Base-by-base conservation (phyloP, 1,140 invertebrate genomes). In the Dendrolimus kikuchii region DNA sequence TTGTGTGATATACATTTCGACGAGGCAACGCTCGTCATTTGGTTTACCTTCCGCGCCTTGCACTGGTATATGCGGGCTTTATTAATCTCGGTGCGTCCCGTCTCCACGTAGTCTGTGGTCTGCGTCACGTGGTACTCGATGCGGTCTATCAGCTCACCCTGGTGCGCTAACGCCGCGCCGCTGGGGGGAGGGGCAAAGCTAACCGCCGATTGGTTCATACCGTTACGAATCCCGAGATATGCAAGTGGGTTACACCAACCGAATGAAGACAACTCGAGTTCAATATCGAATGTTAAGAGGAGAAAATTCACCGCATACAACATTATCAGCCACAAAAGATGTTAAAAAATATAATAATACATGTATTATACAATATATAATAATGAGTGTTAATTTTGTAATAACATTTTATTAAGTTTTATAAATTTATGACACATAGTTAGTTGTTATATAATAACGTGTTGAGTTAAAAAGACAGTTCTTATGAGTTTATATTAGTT, bases 131-230 rank as follows among this genome's bases (percentile, higher is more conserved):
- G 95, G 89, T 95, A 94, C 89, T 98, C 96, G 85, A 98, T 96
- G 74, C 94, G 89, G 89, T 97, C 95, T 71, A 97, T 92, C 91
- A 97, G 92, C 88, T 97, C 95, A 75, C 95, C 95, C 95, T 98
- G 83, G 77, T 77, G 68, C 71, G 62, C 80, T 81, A 86, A 83
- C 66, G 71, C 64, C 64, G 60, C 71, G 74, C 74, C 79, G 78
- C 72, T 71, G 73, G 79, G 73, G 72, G 73, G 74, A 55, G 56
- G 42, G 64, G 56, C 53, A 46, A 58, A 59, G 55, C 57, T 49
- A 38, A 57, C 71, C 62, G 71, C 60, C 70, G 69, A 78, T 80
- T 79, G 76, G 80, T 86, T 86, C 79, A 85, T 78, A 77, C 71
- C 60, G 43, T 57, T 59, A 68, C 55, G 60, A 42, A 70, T 48